Conservation (phyloP, 2,113 vertebrate species). For the Eublepharis macularius region DNA sequence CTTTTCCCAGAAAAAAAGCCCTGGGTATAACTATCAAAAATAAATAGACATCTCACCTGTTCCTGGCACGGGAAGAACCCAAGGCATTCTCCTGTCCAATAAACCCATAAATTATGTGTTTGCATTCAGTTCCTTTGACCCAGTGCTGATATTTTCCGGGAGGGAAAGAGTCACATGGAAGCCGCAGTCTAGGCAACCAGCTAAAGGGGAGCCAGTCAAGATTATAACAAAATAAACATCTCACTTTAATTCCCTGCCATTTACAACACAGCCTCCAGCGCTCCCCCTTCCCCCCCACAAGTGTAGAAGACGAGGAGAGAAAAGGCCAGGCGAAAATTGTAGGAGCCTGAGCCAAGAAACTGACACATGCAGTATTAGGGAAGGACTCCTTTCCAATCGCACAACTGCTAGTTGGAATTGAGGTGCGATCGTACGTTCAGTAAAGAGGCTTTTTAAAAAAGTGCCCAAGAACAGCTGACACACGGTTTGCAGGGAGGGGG, state of each 20-base stretch:
- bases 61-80: too few relatives aligned
- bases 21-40: too few relatives aligned
- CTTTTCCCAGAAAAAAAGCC: too few relatives aligned
- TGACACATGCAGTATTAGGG: constrained; percentile 45
- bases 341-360: constrained; percentile 28
- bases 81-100: too few relatives aligned
- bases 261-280: background rate
- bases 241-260: constrained; percentile 32
- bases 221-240: constrained; percentile 71
- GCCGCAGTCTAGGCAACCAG: constrained; percentile 68
- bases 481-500: constrained; percentile 61
- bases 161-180: constrained; percentile 53
- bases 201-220: constrained; percentile 71
- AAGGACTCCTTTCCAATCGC: constrained; percentile 50
- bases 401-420: constrained; percentile 56
- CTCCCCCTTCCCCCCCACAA: background rate
- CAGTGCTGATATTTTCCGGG: background rate
- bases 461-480: constrained; percentile 54
- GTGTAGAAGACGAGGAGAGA: background rate
- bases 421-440: constrained; percentile 57
- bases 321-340: background rate
- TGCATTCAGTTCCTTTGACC: too few relatives aligned
- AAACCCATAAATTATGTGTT: too few relatives aligned
- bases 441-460: constrained; percentile 43
- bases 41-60: too few relatives aligned